Base-by-base conservation (phyloP, 2,113 vertebrate genomes). In the Pongo pygmaeus region DNA sequence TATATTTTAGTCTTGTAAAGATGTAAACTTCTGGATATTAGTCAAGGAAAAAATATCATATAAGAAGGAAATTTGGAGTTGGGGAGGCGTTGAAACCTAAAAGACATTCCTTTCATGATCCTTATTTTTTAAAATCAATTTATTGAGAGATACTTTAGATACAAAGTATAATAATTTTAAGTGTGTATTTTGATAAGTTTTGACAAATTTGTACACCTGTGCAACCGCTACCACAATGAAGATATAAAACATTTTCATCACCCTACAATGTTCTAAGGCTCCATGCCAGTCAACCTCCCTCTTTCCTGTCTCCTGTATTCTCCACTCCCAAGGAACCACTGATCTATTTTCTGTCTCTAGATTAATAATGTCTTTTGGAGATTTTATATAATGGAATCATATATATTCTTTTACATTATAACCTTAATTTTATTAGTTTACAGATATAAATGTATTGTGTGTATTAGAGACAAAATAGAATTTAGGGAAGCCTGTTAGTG, bases 21-120 rank as follows among this genome's bases (percentile, higher is more conserved):
- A 74, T 94, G 5, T 27, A 89, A 77, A 75, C 83, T 94, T 89
- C 48, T 95, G 59, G 35, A 87, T 91, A 78, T 89, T 18, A 96
- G 64, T 77, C 52, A 61, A 91, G 46, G 84, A 69, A 79, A 64
- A 84, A 77, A 75, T 46, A 27, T 38, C 61, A 38, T 40, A 32
- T 6, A 80, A 43, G 40, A 88, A 93, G 69, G 14, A 14, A 52
- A 25, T 50, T 67, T 78, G 35, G 57, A 43, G 5, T 46, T 5
- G 30, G 52, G 9, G 12, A 25, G 11, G 25, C 69, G 2, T 64
- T 75, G 64, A 84, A 91, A 92, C 46, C 50, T 5, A 55, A 64
- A 93, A 35, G 52, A 59, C 38, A 22, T 93, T 80, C 5, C 35
- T 95, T 93, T 95, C 59, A 46, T 97, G 13, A 55, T 55, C 6